phyloP scores from a whole-genome alignment of 2,888 invertebrate genomes.

The Galerucella nymphaeae region DNA sequence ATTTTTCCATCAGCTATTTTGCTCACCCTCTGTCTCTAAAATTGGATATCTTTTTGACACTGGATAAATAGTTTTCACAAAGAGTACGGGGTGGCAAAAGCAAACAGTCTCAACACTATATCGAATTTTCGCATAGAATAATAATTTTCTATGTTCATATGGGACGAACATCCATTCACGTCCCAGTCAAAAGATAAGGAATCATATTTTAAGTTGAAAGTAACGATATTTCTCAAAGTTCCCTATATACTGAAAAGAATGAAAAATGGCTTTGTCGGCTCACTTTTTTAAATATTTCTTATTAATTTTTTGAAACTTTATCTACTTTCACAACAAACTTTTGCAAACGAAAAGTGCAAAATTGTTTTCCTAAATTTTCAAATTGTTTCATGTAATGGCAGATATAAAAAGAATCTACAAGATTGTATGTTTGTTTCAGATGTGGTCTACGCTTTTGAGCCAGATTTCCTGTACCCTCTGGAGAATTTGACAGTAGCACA shows the following conservation, averaged over 20 bases:
- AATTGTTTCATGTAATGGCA: no score
- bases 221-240: slow-evolving; percentile 37
- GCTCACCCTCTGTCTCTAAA: slow-evolving; percentile 53
- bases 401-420: neutral
- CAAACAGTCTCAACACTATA: slow-evolving; percentile 40
- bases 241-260: slow-evolving; percentile 26
- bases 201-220: slow-evolving; percentile 36
- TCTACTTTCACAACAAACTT: neutral
- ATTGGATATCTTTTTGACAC: slow-evolving; percentile 56
- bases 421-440: slow-evolving; percentile 60
- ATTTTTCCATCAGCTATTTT: slow-evolving; percentile 43
- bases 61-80: slow-evolving; percentile 53
- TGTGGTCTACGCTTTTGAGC: slow-evolving; percentile 80
- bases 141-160: slow-evolving; percentile 43
- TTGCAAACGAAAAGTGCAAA: neutral
- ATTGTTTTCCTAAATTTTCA: no score
- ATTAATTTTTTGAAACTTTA: neutral
- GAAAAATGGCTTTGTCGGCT: slow-evolving; percentile 31
- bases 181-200: slow-evolving; percentile 36
- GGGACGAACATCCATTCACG: slow-evolving; percentile 40
- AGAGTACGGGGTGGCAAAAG: slow-evolving; percentile 46
- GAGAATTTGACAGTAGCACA: slow-evolving; percentile 87
- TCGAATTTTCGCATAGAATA: slow-evolving; percentile 43
- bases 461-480: slow-evolving; percentile 82
- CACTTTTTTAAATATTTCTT: neutral